These are phyloP conservation scores for Rana temporaria DNA, from an alignment of 2,113 vertebrate species.

Conservation along the genomic window DNA sequence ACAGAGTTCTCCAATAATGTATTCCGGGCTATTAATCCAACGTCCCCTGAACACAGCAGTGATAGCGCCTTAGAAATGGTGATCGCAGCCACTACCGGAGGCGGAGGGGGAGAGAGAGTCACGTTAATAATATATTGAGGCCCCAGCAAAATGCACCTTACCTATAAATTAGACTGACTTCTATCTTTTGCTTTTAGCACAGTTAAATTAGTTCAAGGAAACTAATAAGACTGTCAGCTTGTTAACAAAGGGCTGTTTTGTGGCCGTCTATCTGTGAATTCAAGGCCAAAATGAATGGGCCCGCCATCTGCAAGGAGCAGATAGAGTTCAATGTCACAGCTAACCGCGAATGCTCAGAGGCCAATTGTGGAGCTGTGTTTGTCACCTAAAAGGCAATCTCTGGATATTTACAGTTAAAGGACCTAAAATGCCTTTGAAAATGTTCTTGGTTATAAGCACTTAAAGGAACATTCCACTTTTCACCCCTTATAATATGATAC, in stretches of 20 bases:
- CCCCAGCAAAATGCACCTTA: background rate
- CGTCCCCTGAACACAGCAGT: too few relatives aligned
- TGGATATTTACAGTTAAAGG: constrained; percentile 5
- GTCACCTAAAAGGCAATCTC: background rate
- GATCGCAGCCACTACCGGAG: background rate
- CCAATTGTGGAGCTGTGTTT: constrained; percentile 11
- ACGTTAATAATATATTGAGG: background rate
- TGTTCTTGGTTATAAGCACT: too few relatives aligned
- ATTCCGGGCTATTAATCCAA: too few relatives aligned
- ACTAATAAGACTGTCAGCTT: constrained; percentile 43
- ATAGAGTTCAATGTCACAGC: constrained; percentile 34
- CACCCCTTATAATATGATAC: too few relatives aligned
- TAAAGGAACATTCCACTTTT: too few relatives aligned
- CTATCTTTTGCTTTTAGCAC: constrained; percentile 19
- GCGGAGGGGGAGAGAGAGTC: background rate
- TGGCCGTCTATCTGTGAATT: constrained; percentile 30
- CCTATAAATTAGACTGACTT: constrained; percentile 24
- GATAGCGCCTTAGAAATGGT: too few relatives aligned
- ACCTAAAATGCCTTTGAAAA: background rate
- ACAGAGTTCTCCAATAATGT: background rate
- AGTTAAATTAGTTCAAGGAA: constrained; percentile 33
- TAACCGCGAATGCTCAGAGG: background rate
- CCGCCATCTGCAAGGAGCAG: constrained; percentile 28
- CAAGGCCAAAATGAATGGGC: constrained; percentile 23
- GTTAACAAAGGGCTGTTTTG: constrained; percentile 33